Evolutionary conservation across 35 echinoderm and acorn worm species (phyloP).

Genomic region (Diadema setosum): DNA sequence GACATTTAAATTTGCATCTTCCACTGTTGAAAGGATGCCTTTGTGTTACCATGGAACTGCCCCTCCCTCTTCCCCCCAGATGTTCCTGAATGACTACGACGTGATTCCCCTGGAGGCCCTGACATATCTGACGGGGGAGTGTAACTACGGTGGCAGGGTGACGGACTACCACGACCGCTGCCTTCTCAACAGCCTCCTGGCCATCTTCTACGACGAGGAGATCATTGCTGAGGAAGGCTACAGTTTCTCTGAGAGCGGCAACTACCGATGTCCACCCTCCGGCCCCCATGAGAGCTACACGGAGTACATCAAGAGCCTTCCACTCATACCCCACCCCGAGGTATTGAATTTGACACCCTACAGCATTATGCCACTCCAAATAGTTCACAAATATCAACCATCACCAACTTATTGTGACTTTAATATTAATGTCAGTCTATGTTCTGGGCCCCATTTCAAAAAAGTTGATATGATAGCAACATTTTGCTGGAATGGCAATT

Average conservation of each 20-base stretch:
- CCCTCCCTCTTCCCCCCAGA: constrained; percentile 15
- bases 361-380: too few relatives aligned
- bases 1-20: too few relatives aligned
- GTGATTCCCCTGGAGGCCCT: constrained; percentile 86
- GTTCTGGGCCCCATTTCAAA: too few relatives aligned
- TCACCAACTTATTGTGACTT: too few relatives aligned
- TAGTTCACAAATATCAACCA: too few relatives aligned
- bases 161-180: constrained; percentile 89
- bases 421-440: too few relatives aligned
- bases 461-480: too few relatives aligned
- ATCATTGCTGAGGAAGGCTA: constrained; percentile 45
- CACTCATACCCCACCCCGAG: constrained; percentile 84
- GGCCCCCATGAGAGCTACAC: constrained; percentile 79
- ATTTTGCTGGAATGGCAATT: too few relatives aligned
- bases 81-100: constrained; percentile 98
- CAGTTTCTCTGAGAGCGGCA: constrained; percentile 92
- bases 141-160: constrained; percentile 96
- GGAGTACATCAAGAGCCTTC: constrained; percentile 84
- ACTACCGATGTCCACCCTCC: constrained; percentile 76
- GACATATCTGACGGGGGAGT: constrained; percentile 88
- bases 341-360: too few relatives aligned
- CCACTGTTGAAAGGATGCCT: too few relatives aligned
- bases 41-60: too few relatives aligned
- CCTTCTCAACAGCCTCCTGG: constrained; percentile 83
- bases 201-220: constrained; percentile 75